phyloP scores from a whole-genome alignment of 2,113 vertebrate species.

The Sardina pilchardus region DNA sequence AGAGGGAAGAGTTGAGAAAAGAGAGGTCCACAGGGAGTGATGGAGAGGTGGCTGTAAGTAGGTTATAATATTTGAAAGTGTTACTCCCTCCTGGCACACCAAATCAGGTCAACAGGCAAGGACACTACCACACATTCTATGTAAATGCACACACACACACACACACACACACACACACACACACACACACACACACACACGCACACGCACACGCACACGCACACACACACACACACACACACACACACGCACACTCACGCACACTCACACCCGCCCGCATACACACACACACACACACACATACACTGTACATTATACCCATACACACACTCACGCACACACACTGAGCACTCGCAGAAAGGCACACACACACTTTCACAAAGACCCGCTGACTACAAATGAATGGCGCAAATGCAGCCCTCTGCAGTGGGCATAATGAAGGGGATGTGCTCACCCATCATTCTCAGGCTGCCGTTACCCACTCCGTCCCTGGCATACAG shows the following conservation, averaged over 20 bases:
- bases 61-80: conserved; percentile 59
- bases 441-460: conserved; percentile 77
- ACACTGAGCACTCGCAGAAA: conserved; percentile 4
- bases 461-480: conserved; percentile 83
- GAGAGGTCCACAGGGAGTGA: conserved; percentile 39
- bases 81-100: conserved; percentile 51
- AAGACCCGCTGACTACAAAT: conserved; percentile 41
- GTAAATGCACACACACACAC: conserved; percentile 4
- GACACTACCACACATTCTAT: conserved; percentile 2
- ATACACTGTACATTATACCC: background rate
- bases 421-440: background rate
- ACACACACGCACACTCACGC: background rate
- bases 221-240: background rate
- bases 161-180: background rate
- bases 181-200: background rate
- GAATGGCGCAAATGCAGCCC: background rate
- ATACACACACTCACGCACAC: background rate
- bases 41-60: conserved; percentile 57
- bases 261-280: background rate
- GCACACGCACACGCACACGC: background rate
- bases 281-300: background rate
- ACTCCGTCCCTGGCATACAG: conserved; percentile 85
- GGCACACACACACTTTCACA: background rate
- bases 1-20: background rate
- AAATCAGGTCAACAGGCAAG: conserved; percentile 55